phyloP scores from a whole-genome alignment of 2,888 invertebrate genomes.

The Drosophila crucigera region DNA sequence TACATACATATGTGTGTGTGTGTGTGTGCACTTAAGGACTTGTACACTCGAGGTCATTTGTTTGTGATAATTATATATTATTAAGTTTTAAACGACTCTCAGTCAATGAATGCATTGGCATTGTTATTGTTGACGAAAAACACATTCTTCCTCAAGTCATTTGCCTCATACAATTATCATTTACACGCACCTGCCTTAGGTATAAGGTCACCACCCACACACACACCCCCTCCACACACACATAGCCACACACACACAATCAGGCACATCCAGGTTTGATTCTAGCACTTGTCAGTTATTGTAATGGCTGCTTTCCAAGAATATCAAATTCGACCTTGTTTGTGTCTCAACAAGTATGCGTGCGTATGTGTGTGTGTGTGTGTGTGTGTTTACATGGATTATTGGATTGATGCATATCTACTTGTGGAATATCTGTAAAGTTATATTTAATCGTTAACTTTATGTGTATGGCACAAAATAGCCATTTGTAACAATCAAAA shows the following conservation, averaged over 20 bases:
- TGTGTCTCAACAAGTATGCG: conserved; percentile 4
- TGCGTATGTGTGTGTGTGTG: conserved; percentile 4
- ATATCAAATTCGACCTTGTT: conserved; percentile 21
- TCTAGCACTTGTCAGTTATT: conserved; percentile 32
- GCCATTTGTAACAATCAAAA: conserved; percentile 29
- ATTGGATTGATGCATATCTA: conserved; percentile 10
- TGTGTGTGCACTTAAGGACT: conserved; percentile 13
- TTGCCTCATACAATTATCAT: conserved; percentile 10
- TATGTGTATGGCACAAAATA: conserved; percentile 44
- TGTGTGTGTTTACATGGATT: conserved; percentile 1
- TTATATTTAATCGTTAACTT: conserved; percentile 67
- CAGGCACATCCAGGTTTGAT: conserved; percentile 1
- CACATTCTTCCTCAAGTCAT: conserved; percentile 12
- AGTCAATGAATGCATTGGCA: background rate
- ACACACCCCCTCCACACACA: background rate
- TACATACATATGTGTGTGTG: background rate
- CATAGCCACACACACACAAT: background rate
- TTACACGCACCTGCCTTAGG: conserved; percentile 18
- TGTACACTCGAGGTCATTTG: conserved; percentile 15
- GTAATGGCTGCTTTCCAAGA: conserved; percentile 56
- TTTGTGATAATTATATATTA: conserved; percentile 26
- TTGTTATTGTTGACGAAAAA: conserved; percentile 13
- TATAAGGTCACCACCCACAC: background rate
- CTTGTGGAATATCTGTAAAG: conserved; percentile 18
- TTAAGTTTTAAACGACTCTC: background rate